Evolutionary conservation across 2,888 invertebrate species (phyloP), one percentile per base, ranked within the genome.

Genomic region (Molorchus minor): DNA sequence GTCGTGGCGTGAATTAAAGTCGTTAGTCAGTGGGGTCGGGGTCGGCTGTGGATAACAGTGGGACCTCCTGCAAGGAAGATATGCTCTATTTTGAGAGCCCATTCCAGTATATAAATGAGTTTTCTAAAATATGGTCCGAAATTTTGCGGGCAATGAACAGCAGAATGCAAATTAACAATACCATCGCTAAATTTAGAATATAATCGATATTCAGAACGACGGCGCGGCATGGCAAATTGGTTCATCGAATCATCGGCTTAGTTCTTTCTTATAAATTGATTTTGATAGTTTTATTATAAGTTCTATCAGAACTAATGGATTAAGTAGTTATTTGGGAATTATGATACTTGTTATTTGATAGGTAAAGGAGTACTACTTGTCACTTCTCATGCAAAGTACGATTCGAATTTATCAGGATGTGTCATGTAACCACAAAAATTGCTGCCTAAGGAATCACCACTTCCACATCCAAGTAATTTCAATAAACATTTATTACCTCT

Each of bases 91-190:
- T 71, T n/a, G 69, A 69, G 65, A 71, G 68, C 61, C 69, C 70
- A 74, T 74, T 74, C 71, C 69, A 72, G 72, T 74, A 75, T 72
- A 73, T 71, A 75, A 73, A 72, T 73, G 72, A 69, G 66, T 66
- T 68, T 64, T 69, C 65, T 71, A 72, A 73, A 71, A 72, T 69
- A 62, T 58, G 51, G 61, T 51, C 56, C 61, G n/a, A 56, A 44
- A 55, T 55, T 58, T 55, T 45, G 20, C 10, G 21, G 21, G 1
- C 2, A 13, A 20, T 43, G 21, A 43, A 20, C 43, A 16, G n/a
- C 29, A 10, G 16, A 36, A 49, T 36, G 13, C 20, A 49, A 46
- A 46, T 25, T 12, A 16, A n/a, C 16, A 12, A 8, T 7, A 12
- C 7, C 15, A 29, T 46, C 13, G 25, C 29, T 25, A 46, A 46